Evolutionary conservation across 2,888 invertebrate genomes (phyloP), one percentile per base, ranked within the genome.

Genomic region (Hypercompe scribonia): DNA sequence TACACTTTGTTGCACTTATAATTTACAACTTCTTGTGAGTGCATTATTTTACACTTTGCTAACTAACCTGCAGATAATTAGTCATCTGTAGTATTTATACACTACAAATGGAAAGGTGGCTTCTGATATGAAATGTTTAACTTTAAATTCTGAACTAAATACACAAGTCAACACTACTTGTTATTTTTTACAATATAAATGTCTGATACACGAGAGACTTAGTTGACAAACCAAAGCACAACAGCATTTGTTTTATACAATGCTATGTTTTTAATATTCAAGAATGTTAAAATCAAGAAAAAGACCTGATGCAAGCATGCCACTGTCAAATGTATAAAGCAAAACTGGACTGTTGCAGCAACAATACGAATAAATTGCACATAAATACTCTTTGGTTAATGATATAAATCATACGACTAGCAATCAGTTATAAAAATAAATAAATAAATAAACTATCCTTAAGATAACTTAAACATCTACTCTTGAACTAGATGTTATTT

Each of bases 361-460:
- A 65, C 42, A 34, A 74, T 74, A 74, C 78, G 78, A 72, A 71
- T 71, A 82, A 84, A 88, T 88, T 88, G 88, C 88, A 88, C 88
- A 76, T 79, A 76, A 78, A 77, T 76, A 81, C 74, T 87, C 88
- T 90, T 90, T 89, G 90, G 88, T 86, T 78, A 72, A 79, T 76
- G 76, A 81, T 82, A 80, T 78, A 78, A 79, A 67, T 34, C 74
- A 77, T 63, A 68, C 80, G 86, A 88, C 87, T 90, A 90, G 87
- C 72, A 78, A 80, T 77, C 65, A 74, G 61, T 80, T 79, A 81
- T 58, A 75, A 68, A 81, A 86, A 87, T 86, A 87, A 87, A 88
- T 86, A 83, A 80, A 34, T 79, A 84, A 83, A 78, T 83, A 79
- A 81, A 81, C 65, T 79, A 76, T 81, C 68, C 67, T 83, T 82